These are phyloP conservation scores for Podotricha telesiphe DNA, from an alignment of 2,888 invertebrate genomes.

Conservation along the genomic window DNA sequence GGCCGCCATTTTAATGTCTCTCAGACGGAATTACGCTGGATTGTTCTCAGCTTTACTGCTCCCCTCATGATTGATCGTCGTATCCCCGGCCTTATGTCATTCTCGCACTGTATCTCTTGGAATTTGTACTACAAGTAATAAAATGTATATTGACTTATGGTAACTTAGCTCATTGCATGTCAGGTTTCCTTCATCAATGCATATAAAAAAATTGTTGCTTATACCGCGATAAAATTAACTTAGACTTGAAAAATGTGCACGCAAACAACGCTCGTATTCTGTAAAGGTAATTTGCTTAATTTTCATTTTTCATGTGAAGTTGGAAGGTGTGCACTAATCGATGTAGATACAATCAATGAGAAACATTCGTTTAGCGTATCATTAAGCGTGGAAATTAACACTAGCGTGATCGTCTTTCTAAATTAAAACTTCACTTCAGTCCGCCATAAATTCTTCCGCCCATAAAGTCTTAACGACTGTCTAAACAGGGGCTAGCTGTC, in stretches of 20 bases:
- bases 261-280: background rate
- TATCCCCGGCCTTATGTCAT: constrained; percentile 82
- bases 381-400: constrained; percentile 74
- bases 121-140: constrained; percentile 77
- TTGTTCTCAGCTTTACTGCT: constrained; percentile 82
- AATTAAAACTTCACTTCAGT: constrained; percentile 71
- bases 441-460: constrained; percentile 75
- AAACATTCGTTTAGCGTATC: constrained; percentile 40
- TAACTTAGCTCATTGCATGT: constrained; percentile 65
- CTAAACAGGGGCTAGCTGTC: constrained; percentile 79
- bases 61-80: constrained; percentile 81
- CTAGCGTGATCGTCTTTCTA: constrained; percentile 73
- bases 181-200: constrained; percentile 23
- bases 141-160: constrained; percentile 78
- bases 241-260: constrained; percentile 1
- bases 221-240: background rate
- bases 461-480: constrained; percentile 79
- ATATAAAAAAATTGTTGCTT: constrained; percentile 14
- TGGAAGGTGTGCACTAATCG: background rate
- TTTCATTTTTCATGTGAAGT: background rate
- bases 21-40: constrained; percentile 83
- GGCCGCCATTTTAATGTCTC: constrained; percentile 82
- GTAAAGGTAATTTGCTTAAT: background rate
- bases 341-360: constrained; percentile 30
- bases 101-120: constrained; percentile 76